A percentile compares a stretch with the other conserved stretches of the same genome.
phyloP scores from a whole-genome alignment of 2,888 invertebrate species.

The Machimus atricapillus region DNA sequence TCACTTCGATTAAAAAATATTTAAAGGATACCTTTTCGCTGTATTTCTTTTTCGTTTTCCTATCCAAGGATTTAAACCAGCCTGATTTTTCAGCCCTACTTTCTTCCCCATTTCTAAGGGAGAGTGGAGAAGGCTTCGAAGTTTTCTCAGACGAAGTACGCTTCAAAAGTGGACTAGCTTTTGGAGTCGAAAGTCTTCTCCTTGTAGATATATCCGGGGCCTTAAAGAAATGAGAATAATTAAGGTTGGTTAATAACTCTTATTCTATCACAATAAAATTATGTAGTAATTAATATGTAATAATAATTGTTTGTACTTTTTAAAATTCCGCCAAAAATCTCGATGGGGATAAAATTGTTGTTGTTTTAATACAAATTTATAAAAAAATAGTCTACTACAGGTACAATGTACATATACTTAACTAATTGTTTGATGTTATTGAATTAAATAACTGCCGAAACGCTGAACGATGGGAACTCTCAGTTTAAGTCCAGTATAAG shows the following conservation, averaged over 20 bases:
- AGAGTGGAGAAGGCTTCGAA: slow-evolving; percentile 61
- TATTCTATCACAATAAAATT: no score
- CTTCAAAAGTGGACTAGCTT: slow-evolving; percentile 72
- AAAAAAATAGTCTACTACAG: no score
- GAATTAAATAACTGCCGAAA: not conserved
- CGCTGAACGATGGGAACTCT: not conserved
- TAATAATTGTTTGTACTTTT: no score
- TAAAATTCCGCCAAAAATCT: no score
- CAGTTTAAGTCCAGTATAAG: not conserved
- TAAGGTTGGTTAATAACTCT: not conserved
- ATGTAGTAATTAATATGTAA: no score
- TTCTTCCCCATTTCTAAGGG: slow-evolving; percentile 59
- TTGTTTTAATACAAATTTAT: no score
- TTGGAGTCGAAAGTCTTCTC: slow-evolving; percentile 78
- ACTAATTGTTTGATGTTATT: not conserved
- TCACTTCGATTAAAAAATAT: not conserved
- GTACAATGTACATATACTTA: no score
- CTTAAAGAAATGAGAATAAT: not conserved
- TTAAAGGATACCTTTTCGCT: slow-evolving; percentile 56
- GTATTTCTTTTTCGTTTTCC: slow-evolving; percentile 74
- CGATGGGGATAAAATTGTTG: no score
- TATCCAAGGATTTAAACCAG: slow-evolving; percentile 83
- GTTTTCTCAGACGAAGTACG: slow-evolving; percentile 65
- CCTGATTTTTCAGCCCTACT: slow-evolving; percentile 66
- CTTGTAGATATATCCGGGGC: slow-evolving; percentile 71